A percentile compares a stretch with the other conserved stretches of the same genome.
These are phyloP conservation scores for Perithous albicinctus DNA, from an alignment of 2,888 invertebrate genomes.

Conservation along the genomic window DNA sequence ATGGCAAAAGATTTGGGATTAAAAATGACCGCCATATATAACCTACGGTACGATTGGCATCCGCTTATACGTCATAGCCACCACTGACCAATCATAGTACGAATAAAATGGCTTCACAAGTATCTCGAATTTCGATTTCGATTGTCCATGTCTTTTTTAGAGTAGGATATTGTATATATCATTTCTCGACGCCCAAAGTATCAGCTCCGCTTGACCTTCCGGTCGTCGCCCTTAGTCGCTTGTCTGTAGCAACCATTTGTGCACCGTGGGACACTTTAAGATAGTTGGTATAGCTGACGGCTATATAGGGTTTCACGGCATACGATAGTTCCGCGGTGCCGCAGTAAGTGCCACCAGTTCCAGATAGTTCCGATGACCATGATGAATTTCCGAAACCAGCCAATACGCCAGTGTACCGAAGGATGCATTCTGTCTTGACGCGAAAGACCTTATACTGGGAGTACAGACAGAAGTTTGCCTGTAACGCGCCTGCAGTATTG, in stretches of 20 bases:
- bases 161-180: too few relatives aligned
- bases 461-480: constrained; percentile 33
- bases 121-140: too few relatives aligned
- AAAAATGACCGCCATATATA: too few relatives aligned
- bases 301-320: constrained; percentile 48
- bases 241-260: not conserved
- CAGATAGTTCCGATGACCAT: constrained; percentile 77
- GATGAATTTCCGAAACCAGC: constrained; percentile 75
- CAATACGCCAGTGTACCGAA: constrained; percentile 61
- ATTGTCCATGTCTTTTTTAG: too few relatives aligned
- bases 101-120: too few relatives aligned
- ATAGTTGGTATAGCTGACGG: constrained; percentile 57
- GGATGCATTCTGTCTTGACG: constrained; percentile 14
- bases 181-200: not conserved
- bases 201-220: not conserved
- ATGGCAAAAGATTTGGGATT: too few relatives aligned
- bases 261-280: constrained; percentile 36
- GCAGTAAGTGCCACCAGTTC: constrained; percentile 46
- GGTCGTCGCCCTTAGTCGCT: not conserved
- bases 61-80: too few relatives aligned
- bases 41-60: too few relatives aligned
- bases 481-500: not conserved
- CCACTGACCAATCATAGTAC: too few relatives aligned
- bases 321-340: constrained; percentile 8
- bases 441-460: constrained; percentile 9